phyloP scores from a whole-genome alignment of 2,797 vertebrate species.

The Rhincodon typus region DNA sequence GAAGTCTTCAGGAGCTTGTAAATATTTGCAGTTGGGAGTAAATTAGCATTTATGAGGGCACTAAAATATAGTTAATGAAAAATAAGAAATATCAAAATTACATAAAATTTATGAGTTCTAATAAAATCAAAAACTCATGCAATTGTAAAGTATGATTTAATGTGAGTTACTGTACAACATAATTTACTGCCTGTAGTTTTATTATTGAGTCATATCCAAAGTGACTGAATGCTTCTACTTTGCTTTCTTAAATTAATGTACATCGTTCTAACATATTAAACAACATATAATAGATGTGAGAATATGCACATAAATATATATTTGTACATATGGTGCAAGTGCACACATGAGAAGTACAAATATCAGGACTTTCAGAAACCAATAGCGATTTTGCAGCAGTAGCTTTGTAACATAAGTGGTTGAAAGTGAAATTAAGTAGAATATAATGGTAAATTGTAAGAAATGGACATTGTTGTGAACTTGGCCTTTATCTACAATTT shows the following conservation, averaged over 20 bases:
- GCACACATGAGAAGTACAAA: background rate
- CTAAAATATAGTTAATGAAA: background rate
- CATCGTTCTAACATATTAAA: background rate
- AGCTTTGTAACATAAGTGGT: constrained; percentile 1
- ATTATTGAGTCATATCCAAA: constrained; percentile 2
- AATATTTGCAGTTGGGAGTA: background rate
- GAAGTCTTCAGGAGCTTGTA: background rate
- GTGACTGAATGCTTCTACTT: background rate
- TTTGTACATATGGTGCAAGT: background rate
- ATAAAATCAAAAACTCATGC: background rate
- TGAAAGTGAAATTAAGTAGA: background rate
- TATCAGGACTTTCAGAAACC: background rate
- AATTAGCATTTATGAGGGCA: background rate
- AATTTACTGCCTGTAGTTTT: background rate
- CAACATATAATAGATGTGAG: background rate
- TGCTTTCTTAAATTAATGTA: background rate
- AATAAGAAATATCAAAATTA: background rate
- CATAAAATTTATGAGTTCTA: background rate
- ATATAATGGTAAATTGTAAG: background rate
- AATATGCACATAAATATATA: background rate
- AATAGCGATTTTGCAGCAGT: background rate
- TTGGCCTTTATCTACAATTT: background rate
- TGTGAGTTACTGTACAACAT: background rate
- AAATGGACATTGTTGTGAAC: background rate
- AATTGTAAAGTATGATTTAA: background rate